phyloP scores from a whole-genome alignment of 2,888 invertebrate genomes.

The Coecobrya sp. region DNA sequence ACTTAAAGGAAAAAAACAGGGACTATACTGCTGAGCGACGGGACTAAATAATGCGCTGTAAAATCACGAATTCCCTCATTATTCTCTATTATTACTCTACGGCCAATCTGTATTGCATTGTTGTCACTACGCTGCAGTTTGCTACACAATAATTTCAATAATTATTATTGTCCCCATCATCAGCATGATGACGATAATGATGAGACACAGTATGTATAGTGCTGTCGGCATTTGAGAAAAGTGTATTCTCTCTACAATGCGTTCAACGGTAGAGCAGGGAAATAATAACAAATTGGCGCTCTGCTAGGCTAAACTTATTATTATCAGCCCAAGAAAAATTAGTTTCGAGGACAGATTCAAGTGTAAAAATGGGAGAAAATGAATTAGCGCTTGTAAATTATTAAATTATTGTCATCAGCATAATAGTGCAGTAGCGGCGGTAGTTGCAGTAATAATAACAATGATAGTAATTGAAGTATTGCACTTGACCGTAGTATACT shows the following conservation, averaged over 20 bases:
- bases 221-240: conserved; percentile 20
- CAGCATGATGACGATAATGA: conserved; percentile 47
- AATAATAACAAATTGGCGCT: conserved; percentile 22
- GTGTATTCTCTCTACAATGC: neutral
- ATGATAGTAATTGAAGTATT: neutral
- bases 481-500: conserved; percentile 48
- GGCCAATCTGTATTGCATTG: conserved; percentile 22
- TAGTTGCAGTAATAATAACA: neutral
- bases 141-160: conserved; percentile 53
- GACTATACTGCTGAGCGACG: neutral
- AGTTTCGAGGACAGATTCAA: conserved; percentile 68
- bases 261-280: neutral
- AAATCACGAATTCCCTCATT: conserved; percentile 69
- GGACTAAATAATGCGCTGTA: neutral
- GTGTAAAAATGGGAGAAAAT: conserved; percentile 50
- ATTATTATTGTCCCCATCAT: conserved; percentile 54
- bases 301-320: conserved; percentile 26
- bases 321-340: conserved; percentile 42
- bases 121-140: conserved; percentile 41
- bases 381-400: conserved; percentile 60
- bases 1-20: neutral
- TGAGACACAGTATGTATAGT: neutral
- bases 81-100: conserved; percentile 24
- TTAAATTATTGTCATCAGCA: conserved; percentile 65
- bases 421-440: neutral